Percentiles rank a stretch among this genome's conserved stretches.
phyloP scores from a whole-genome alignment of 2,888 invertebrate genomes.

The Stenoptilia bipunctidactyla region DNA sequence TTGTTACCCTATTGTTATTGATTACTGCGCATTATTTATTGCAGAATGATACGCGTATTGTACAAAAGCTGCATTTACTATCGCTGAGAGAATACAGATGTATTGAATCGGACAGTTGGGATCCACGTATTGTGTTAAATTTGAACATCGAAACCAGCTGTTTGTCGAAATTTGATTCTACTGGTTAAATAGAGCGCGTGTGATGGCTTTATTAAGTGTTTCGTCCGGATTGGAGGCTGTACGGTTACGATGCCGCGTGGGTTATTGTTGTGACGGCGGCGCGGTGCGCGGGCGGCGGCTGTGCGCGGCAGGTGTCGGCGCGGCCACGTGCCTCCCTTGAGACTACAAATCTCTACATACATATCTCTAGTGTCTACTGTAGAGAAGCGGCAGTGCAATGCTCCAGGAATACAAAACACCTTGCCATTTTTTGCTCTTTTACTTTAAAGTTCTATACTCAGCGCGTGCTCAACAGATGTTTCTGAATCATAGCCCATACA shows the following conservation, averaged over 20 bases:
- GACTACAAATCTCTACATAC: neutral
- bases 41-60: slow-evolving; percentile 12
- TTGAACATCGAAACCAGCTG: slow-evolving; percentile 41
- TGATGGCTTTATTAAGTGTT: slow-evolving; percentile 27
- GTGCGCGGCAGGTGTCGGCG: slow-evolving; percentile 1
- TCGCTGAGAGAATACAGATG: slow-evolving; percentile 25
- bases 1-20: slow-evolving; percentile 15
- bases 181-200: slow-evolving; percentile 49
- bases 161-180: slow-evolving; percentile 56
- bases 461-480: too few species aligned
- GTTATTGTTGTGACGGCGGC: neutral
- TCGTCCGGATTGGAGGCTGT: neutral
- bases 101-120: slow-evolving; percentile 30
- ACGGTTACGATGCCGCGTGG: neutral
- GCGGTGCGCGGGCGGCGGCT: neutral
- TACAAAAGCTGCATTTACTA: slow-evolving; percentile 16
- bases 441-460: too few species aligned
- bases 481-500: too few species aligned
- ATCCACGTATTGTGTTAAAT: slow-evolving; percentile 31
- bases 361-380: too few species aligned
- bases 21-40: slow-evolving; percentile 15
- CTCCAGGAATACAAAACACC: neutral
- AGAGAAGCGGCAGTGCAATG: neutral
- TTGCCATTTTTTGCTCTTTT: neutral
- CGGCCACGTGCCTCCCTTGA: neutral